phyloP scores from a whole-genome alignment of 1,140 invertebrate genomes.

The Drosophila sucinea region DNA sequence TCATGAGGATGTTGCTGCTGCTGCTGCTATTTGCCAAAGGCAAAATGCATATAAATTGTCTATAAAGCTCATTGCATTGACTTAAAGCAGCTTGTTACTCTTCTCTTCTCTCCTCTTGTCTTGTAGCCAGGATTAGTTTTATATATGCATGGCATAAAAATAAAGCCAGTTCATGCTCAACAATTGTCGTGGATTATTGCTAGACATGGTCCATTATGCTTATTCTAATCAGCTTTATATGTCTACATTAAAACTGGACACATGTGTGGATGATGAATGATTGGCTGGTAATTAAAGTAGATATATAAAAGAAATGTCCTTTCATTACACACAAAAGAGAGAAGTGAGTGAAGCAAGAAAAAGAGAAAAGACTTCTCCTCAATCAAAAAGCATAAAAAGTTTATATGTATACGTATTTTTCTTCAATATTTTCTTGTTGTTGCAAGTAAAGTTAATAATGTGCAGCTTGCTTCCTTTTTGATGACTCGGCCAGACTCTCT shows the following conservation, averaged over 20 bases:
- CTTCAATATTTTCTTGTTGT: not conserved
- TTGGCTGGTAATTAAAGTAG: conserved; percentile 58
- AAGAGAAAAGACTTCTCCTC: conserved; percentile 6
- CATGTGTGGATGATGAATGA: conserved; percentile 51
- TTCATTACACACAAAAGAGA: not conserved
- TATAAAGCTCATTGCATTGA: conserved; percentile 74
- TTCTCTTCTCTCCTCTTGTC: conserved; percentile 18
- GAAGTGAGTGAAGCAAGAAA: conserved; percentile 11
- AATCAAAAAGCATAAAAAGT: conserved; percentile 24
- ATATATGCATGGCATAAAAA: conserved; percentile 46
- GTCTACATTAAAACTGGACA: conserved; percentile 8
- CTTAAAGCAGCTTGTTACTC: conserved; percentile 60
- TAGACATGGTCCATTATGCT: conserved; percentile 6
- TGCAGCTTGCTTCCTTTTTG: conserved; percentile 45
- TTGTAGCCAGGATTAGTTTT: conserved; percentile 71
- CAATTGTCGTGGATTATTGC: conserved; percentile 28
- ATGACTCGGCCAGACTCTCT: conserved; percentile 16
- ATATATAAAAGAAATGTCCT: conserved; percentile 6
- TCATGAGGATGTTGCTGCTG: conserved; percentile 32
- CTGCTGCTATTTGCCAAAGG: conserved; percentile 27
- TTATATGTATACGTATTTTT: not conserved
- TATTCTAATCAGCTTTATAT: conserved; percentile 14
- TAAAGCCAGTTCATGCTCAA: conserved; percentile 48
- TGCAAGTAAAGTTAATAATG: conserved; percentile 56
- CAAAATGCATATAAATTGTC: conserved; percentile 72